These are phyloP conservation scores for Drosophila azteca DNA, from an alignment of 1,140 invertebrate species.

Conservation along the genomic window DNA sequence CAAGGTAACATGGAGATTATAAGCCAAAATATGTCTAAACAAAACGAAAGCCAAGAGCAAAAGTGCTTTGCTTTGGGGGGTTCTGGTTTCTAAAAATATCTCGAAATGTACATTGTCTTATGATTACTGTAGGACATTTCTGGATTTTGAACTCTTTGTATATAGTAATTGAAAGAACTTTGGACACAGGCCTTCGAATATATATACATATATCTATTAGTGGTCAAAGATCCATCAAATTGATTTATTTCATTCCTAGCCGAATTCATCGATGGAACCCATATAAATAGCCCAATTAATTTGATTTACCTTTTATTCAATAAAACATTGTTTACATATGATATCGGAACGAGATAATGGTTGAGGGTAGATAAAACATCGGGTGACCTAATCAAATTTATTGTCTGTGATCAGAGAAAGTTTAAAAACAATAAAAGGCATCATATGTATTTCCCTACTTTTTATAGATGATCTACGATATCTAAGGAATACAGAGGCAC, in stretches of 20 bases:
- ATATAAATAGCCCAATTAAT: background rate
- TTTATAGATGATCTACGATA: too few species aligned
- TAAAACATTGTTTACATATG: slow-evolving; percentile 27
- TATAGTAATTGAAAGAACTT: slow-evolving; percentile 17
- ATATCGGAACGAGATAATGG: slow-evolving; percentile 19
- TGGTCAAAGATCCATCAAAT: background rate
- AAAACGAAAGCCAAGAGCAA: slow-evolving; percentile 10
- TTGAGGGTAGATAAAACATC: slow-evolving; percentile 10
- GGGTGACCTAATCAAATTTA: slow-evolving; percentile 20
- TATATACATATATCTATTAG: background rate
- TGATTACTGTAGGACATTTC: slow-evolving; percentile 5
- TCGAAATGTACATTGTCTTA: slow-evolving; percentile 2
- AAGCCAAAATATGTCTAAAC: slow-evolving; percentile 50
- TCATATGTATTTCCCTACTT: too few species aligned
- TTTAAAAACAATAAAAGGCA: too few species aligned
- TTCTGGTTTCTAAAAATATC: slow-evolving; percentile 50
- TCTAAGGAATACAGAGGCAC: background rate
- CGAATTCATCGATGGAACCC: background rate
- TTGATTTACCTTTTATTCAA: slow-evolving; percentile 7
- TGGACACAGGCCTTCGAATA: background rate
- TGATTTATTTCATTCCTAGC: background rate
- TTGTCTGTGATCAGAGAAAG: slow-evolving; percentile 4
- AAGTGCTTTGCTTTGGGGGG: slow-evolving; percentile 27
- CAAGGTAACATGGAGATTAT: slow-evolving; percentile 56
- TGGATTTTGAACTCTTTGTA: slow-evolving; percentile 22